Evolutionary conservation across 2,888 invertebrate species (phyloP).

Genomic region (Zaprionus bogoriensis): DNA sequence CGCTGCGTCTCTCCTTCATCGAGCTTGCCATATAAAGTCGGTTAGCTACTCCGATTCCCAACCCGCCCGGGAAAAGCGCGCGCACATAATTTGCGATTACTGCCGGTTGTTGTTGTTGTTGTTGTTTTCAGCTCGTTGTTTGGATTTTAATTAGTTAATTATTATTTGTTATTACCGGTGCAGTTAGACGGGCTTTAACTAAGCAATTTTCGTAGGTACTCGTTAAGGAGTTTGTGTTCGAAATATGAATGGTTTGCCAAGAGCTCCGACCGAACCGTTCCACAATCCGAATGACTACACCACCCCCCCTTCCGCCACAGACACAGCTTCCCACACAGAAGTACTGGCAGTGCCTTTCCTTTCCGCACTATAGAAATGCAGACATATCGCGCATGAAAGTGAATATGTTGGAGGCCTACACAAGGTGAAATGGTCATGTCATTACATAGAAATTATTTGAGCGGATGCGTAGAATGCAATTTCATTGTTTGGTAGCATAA

Average conservation of each 20-base stretch:
- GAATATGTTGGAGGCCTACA: conserved; percentile 10
- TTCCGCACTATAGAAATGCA: too few relatives aligned
- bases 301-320: too few relatives aligned
- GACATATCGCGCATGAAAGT: conserved; percentile 17
- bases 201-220: conserved; percentile 23
- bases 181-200: conserved; percentile 25
- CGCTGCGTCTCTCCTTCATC: neutral
- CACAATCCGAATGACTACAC: neutral
- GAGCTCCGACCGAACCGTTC: neutral
- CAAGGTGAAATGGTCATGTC: neutral
- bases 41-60: conserved; percentile 12
- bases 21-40: neutral
- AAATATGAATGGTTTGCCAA: conserved; percentile 1
- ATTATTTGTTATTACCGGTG: conserved; percentile 52
- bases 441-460: neutral
- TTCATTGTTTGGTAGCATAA: neutral
- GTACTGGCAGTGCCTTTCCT: neutral
- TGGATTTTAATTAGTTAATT: conserved; percentile 65
- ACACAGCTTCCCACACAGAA: conserved; percentile 14
- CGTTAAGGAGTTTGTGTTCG: conserved; percentile 4
- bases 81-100: conserved; percentile 59
- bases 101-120: conserved; percentile 33
- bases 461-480: accelerated
- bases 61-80: conserved; percentile 15
- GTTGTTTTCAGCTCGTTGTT: conserved; percentile 14